A percentile compares a stretch with the other conserved stretches of the same genome.
Evolutionary conservation across 1,140 invertebrate genomes (phyloP).

Genomic region (Leptestheria dahalacensis): DNA sequence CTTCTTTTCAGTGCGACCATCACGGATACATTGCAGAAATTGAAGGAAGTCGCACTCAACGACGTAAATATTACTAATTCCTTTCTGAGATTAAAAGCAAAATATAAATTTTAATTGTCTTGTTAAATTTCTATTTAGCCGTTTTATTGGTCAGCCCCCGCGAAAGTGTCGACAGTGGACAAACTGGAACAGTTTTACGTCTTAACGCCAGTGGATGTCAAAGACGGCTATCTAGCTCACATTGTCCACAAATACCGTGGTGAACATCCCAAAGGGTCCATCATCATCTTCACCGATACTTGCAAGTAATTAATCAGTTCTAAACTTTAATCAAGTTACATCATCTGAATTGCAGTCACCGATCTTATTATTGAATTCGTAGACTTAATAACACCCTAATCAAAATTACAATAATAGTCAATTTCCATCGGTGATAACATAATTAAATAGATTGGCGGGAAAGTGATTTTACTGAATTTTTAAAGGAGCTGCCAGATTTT

Average conservation of each 20-base stretch:
- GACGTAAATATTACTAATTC: constrained; percentile 29
- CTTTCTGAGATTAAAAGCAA: background rate
- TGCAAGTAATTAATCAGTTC: constrained; percentile 58
- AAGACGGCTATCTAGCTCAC: constrained; percentile 87
- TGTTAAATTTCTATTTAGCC: constrained; percentile 26
- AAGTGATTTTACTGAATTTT: constrained; percentile 19
- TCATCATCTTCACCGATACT: constrained; percentile 87
- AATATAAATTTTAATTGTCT: background rate
- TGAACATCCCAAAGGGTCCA: constrained; percentile 53
- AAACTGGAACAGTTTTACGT: constrained; percentile 79
- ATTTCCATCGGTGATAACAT: constrained; percentile 19
- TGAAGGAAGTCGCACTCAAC: constrained; percentile 45
- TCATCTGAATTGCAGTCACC: too few relatives aligned
- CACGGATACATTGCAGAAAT: constrained; percentile 61
- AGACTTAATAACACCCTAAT: too few relatives aligned
- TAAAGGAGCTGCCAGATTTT: constrained; percentile 63
- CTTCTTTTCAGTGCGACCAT: constrained; percentile 93
- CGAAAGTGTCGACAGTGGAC: constrained; percentile 63
- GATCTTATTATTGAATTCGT: too few relatives aligned
- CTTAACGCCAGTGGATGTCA: constrained; percentile 70
- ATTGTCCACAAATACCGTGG: constrained; percentile 59
- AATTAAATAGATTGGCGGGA: background rate
- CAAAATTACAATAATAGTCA: too few relatives aligned
- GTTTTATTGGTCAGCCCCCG: constrained; percentile 46
- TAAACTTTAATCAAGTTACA: constrained; percentile 8